phyloP scores from a whole-genome alignment of 2,888 invertebrate genomes.

The Tortrix viridana region DNA sequence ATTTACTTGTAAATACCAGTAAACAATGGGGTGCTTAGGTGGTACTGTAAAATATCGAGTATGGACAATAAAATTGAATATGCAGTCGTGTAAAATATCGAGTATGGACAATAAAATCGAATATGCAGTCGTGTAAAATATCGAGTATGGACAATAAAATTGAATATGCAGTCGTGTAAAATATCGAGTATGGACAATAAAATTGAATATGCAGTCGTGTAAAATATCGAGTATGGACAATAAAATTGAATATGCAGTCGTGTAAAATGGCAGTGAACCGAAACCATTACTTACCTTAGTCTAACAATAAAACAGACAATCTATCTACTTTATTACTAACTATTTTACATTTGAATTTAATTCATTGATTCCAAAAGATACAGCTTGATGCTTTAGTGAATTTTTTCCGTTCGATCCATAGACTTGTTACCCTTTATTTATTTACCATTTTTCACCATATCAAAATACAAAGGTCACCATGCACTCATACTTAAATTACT shows the following conservation, averaged over 20 bases:
- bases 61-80: slow-evolving; percentile 3
- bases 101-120: slow-evolving; percentile 9
- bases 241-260: slow-evolving; percentile 2
- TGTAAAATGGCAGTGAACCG: slow-evolving; percentile 29
- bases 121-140: slow-evolving; percentile 17
- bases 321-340: slow-evolving; percentile 22
- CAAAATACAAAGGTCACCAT: too few relatives aligned
- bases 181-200: slow-evolving; percentile 22
- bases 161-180: slow-evolving; percentile 12
- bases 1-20: slow-evolving; percentile 18
- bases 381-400: too few relatives aligned
- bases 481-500: too few relatives aligned
- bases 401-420: too few relatives aligned
- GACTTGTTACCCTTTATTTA: too few relatives aligned
- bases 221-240: slow-evolving; percentile 27
- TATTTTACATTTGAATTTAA: slow-evolving; percentile 26
- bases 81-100: slow-evolving; percentile 22
- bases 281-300: slow-evolving; percentile 9
- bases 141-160: slow-evolving; percentile 17
- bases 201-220: slow-evolving; percentile 8
- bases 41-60: slow-evolving; percentile 28
- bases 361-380: slow-evolving; percentile 19
- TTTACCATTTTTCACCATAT: too few relatives aligned
- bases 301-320: slow-evolving; percentile 22
- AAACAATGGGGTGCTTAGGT: slow-evolving; percentile 20